phyloP scores from a whole-genome alignment of 2,797 vertebrate species.

The Mallotus villosus region DNA sequence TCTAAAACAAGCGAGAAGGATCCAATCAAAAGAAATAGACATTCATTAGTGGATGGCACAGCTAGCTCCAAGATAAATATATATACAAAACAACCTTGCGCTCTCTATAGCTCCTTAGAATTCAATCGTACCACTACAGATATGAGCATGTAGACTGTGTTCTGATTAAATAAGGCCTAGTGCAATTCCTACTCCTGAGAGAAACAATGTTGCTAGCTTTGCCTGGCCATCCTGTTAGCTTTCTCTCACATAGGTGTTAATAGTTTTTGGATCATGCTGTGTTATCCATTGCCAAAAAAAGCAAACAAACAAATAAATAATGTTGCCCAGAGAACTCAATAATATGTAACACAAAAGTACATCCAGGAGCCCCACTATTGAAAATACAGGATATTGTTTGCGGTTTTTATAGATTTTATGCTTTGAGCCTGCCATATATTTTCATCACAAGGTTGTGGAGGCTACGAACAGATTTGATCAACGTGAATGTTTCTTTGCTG shows the following conservation, averaged over 20 bases:
- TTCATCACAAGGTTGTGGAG: no score
- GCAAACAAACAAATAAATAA: no score
- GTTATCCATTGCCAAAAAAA: neutral
- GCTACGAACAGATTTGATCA: no score
- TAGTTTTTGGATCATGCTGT: neutral
- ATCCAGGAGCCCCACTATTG: no score
- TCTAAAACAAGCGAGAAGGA: constrained; percentile 24
- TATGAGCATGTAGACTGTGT: constrained; percentile 3
- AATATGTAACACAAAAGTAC: no score
- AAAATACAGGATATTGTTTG: no score
- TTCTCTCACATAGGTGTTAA: neutral
- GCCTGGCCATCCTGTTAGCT: neutral
- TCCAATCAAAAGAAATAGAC: constrained; percentile 36
- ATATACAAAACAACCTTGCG: constrained; percentile 14
- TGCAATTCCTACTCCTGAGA: constrained; percentile 22
- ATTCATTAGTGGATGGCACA: constrained; percentile 32
- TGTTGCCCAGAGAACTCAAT: no score
- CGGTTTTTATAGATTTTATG: no score
- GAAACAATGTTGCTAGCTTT: neutral
- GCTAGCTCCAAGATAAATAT: constrained; percentile 12
- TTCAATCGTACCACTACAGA: constrained; percentile 16
- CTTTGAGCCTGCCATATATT: no score
- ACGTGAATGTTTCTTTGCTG: no score
- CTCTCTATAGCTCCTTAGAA: neutral
- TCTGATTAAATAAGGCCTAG: constrained; percentile 6